Conservation (phyloP, 2,888 invertebrate species). For the Meghimatium bilineatum region DNA sequence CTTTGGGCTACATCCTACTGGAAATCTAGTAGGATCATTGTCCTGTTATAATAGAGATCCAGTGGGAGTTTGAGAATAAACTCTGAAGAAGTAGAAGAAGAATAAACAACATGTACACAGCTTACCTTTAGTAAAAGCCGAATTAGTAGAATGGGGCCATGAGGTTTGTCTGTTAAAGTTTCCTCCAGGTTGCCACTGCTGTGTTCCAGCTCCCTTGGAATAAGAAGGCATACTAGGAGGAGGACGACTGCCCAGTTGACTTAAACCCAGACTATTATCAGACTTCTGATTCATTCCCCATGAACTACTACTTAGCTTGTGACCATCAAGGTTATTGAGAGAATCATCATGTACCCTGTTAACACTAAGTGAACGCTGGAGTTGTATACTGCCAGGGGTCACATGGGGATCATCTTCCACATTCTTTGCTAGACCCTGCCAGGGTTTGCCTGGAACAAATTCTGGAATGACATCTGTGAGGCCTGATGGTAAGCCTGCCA, state of each 20-base stretch:
- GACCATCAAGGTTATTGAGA: constrained; percentile 61
- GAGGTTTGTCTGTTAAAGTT: constrained; percentile 79
- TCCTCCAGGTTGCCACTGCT: constrained; percentile 51
- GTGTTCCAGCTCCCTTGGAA: constrained; percentile 73
- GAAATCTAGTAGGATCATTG: no score
- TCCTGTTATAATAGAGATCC: no score
- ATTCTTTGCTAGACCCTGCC: constrained; percentile 89
- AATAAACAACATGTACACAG: not conserved
- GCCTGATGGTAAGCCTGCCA: constrained; percentile 38
- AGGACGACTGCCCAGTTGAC: constrained; percentile 57
- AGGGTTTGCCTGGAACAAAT: constrained; percentile 98
- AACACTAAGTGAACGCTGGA: constrained; percentile 85
- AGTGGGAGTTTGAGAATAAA: no score
- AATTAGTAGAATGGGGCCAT: constrained; percentile 66
- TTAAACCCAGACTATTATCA: constrained; percentile 52
- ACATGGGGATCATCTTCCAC: constrained; percentile 98
- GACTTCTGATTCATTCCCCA: constrained; percentile 45
- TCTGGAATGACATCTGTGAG: constrained; percentile 87
- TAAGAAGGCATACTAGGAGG: constrained; percentile 79
- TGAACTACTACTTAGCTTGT: constrained; percentile 60
- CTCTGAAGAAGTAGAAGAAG: no score
- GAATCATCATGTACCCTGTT: constrained; percentile 91
- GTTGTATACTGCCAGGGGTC: constrained; percentile 86
- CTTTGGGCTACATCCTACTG: no score
- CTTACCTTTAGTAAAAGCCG: constrained; percentile 61